Conservation (phyloP, 2,888 invertebrate species). For the Rhagonycha fulva region DNA sequence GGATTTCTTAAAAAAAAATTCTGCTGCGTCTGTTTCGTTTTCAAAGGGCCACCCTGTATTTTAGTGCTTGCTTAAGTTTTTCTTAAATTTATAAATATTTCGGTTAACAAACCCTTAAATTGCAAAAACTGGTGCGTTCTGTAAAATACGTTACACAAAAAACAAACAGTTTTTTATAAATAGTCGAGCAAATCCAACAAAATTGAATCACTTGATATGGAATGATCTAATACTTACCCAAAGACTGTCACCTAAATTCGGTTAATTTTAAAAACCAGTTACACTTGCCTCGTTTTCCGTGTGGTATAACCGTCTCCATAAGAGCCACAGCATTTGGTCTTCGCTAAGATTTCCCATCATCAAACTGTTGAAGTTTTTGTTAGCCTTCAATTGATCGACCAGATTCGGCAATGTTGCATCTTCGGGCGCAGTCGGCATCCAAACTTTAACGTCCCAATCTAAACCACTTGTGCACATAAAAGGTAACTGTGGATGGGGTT, state of each 20-base stretch:
- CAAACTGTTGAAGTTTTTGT: slow-evolving; percentile 38
- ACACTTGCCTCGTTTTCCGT: background rate
- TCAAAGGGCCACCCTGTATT: too few relatives aligned
- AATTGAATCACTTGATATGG: too few relatives aligned
- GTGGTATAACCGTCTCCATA: slow-evolving; percentile 47
- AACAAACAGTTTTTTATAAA: too few relatives aligned
- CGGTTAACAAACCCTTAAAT: too few relatives aligned
- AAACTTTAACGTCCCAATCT: slow-evolving; percentile 91
- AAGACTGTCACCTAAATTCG: background rate
- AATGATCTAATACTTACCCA: background rate
- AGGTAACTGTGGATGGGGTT: slow-evolving; percentile 87
- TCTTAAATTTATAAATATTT: too few relatives aligned
- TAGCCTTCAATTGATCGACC: slow-evolving; percentile 49
- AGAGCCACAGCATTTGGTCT: slow-evolving; percentile 51
- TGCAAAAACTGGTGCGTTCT: too few relatives aligned
- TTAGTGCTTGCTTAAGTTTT: too few relatives aligned
- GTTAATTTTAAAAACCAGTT: background rate
- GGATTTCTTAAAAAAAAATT: too few relatives aligned
- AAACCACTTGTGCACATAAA: slow-evolving; percentile 90
- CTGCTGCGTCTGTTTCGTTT: too few relatives aligned
- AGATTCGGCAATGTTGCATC: slow-evolving; percentile 64
- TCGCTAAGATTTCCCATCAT: slow-evolving; percentile 42
- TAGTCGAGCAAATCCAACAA: too few relatives aligned
- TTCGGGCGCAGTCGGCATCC: slow-evolving; percentile 74
- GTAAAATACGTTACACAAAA: too few relatives aligned